Percentiles rank a stretch among this genome's conserved stretches.
Conservation (phyloP, 1,140 invertebrate genomes). For the Diabrotica virgifera region DNA sequence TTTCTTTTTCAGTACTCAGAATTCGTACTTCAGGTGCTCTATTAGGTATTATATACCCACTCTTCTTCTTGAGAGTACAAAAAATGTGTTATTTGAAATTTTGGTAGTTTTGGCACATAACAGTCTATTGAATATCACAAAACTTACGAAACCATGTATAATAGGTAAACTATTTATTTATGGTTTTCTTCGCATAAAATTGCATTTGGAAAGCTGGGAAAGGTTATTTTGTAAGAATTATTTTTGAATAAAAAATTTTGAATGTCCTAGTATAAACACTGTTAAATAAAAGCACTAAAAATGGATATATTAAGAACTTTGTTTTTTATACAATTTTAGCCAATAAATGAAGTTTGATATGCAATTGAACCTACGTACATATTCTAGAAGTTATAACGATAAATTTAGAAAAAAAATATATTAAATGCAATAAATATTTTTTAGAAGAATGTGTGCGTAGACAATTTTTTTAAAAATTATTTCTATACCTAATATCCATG, state of each 20-base stretch:
- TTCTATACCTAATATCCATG: slow-evolving; percentile 33
- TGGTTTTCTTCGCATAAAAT: slow-evolving; percentile 4
- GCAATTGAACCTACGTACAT: slow-evolving; percentile 19
- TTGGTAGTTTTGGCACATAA: too few species aligned
- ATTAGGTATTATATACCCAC: too few species aligned
- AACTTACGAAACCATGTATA: too few species aligned
- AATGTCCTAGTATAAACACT: slow-evolving; percentile 26
- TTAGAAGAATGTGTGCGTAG: slow-evolving; percentile 25
- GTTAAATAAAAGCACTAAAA: slow-evolving; percentile 35
- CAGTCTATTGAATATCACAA: too few species aligned
- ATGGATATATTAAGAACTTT: slow-evolving; percentile 25
- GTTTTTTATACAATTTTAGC: slow-evolving; percentile 33
- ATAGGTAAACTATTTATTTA: neutral
- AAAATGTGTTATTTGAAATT: too few species aligned
- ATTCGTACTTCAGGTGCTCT: too few species aligned
- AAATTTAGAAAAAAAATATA: slow-evolving; percentile 13
- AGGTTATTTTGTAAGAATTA: neutral
- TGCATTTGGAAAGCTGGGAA: neutral
- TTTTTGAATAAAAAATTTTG: slow-evolving; percentile 12
- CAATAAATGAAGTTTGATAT: slow-evolving; percentile 28
- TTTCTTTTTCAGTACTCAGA: too few species aligned
- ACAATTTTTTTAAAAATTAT: slow-evolving; percentile 30
- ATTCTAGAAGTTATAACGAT: slow-evolving; percentile 23
- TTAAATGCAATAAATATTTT: slow-evolving; percentile 32
- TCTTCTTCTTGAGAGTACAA: too few species aligned